phyloP scores from a whole-genome alignment of 2,113 vertebrate species.

The Syngnathoides biaculeatus region DNA sequence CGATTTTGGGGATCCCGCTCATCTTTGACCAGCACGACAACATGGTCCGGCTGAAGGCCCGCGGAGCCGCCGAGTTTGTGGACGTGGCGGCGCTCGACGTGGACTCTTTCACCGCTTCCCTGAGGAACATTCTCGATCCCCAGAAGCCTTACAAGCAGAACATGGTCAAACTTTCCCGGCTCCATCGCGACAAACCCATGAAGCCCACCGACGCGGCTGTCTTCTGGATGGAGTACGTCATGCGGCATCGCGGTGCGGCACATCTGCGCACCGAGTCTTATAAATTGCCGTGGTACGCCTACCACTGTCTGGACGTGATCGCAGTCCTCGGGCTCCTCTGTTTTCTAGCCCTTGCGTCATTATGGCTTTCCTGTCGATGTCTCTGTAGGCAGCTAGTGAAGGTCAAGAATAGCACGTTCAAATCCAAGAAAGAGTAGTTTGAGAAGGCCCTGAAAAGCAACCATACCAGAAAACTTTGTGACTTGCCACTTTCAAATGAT shows the following conservation, averaged over 20 bases:
- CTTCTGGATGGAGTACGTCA: conserved; percentile 66
- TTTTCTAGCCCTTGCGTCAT: background rate
- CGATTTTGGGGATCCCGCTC: conserved; percentile 61
- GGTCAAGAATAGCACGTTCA: conserved; percentile 19
- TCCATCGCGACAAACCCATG: conserved; percentile 62
- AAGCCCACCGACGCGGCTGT: conserved; percentile 55
- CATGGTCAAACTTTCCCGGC: conserved; percentile 60
- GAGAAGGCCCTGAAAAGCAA: background rate
- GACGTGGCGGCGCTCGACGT: conserved; percentile 48
- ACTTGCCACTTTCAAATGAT: background rate
- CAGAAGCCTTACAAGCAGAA: conserved; percentile 54
- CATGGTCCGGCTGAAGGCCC: conserved; percentile 45
- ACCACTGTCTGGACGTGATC: conserved; percentile 50
- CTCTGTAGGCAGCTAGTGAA: conserved; percentile 1
- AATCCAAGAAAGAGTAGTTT: conserved; percentile 30
- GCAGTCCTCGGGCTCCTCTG: conserved; percentile 13
- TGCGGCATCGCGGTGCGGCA: conserved; percentile 61
- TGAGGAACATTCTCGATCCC: conserved; percentile 52
- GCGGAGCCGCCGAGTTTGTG: conserved; percentile 45
- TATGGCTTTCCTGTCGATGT: conserved; percentile 29
- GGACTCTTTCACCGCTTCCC: conserved; percentile 34
- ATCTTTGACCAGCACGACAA: conserved; percentile 67
- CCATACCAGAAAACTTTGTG: background rate
- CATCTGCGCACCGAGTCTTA: conserved; percentile 58
- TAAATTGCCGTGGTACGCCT: conserved; percentile 52